Percentiles rank a stretch among this genome's conserved stretches.
Conservation (phyloP, 92 coral and sea anemone genomes). For the Scolanthus callimorphus region DNA sequence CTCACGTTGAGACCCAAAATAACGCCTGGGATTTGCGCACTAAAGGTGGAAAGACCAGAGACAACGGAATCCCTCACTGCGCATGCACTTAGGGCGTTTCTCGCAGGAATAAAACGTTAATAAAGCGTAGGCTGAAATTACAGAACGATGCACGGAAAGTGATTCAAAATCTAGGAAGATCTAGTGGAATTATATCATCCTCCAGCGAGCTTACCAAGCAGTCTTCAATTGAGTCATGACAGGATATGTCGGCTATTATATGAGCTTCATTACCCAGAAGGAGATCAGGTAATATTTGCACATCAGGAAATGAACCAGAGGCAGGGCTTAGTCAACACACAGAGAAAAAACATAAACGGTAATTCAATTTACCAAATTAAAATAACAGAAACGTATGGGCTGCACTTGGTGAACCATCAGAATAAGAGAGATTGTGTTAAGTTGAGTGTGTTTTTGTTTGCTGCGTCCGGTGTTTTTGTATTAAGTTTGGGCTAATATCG, state of each 20-base stretch:
- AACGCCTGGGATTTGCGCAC: no score
- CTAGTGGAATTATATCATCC: background rate
- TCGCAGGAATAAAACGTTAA: background rate
- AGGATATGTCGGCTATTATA: slow-evolving; percentile 27
- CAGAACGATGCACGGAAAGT: background rate
- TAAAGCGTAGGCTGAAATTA: no score
- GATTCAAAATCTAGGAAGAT: background rate
- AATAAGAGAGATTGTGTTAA: no score
- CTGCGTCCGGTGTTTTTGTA: no score
- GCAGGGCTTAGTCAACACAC: slow-evolving; percentile 15
- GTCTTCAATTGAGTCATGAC: slow-evolving; percentile 18
- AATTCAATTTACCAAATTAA: slow-evolving; percentile 30
- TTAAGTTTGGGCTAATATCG: no score
- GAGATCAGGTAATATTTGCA: slow-evolving; percentile 15
- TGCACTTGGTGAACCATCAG: no score
- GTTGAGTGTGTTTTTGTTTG: no score
- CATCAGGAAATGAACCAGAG: slow-evolving; percentile 31
- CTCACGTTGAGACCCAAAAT: no score
- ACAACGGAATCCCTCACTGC: no score
- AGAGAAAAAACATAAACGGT: slow-evolving; percentile 32
- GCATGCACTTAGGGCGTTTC: no score
- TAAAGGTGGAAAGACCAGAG: no score
- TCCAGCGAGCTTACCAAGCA: slow-evolving; percentile 10
- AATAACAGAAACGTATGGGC: background rate
- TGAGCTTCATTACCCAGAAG: slow-evolving; percentile 31